Evolutionary conservation across 2,888 invertebrate genomes (phyloP), one percentile per base, ranked within the genome.

Genomic region (Eremobia ochroleuca): DNA sequence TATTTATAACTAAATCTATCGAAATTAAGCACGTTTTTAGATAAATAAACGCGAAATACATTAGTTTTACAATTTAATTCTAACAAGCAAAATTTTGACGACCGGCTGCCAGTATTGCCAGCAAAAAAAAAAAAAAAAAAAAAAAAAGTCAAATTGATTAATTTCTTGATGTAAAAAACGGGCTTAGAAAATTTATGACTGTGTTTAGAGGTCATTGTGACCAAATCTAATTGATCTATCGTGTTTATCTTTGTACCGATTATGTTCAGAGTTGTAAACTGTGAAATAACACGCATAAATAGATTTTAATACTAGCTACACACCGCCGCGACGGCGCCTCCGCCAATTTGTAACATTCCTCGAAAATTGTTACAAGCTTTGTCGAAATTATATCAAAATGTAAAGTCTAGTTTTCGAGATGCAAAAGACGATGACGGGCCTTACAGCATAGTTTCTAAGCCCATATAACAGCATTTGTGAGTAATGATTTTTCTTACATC

Each of bases 61-160:
- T n/a, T n/a, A n/a, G n/a, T n/a, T n/a, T n/a, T n/a, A n/a, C n/a
- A n/a, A n/a, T n/a, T n/a, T n/a, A n/a, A n/a, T n/a, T n/a, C n/a
- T n/a, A n/a, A n/a, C n/a, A n/a, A n/a, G n/a, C n/a, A n/a, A n/a
- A n/a, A n/a, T n/a, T n/a, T n/a, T n/a, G n/a, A n/a, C n/a, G n/a
- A n/a, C n/a, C n/a, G n/a, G n/a, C n/a, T n/a, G n/a, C n/a, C n/a
- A n/a, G n/a, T n/a, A n/a, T n/a, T n/a, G n/a, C n/a, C n/a, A n/a
- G n/a, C n/a, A n/a, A n/a, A n/a, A n/a, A n/a, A n/a, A n/a, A n/a
- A n/a, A n/a, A n/a, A n/a, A n/a, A n/a, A n/a, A n/a, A n/a, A n/a
- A n/a, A n/a, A n/a, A n/a, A n/a, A 75, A 88, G 65, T 73, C 21
- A 65, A 72, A 81, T 83, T 68, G 77, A 80, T 86, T 37, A 55